Percentiles rank a stretch among this genome's conserved stretches.
Conservation (phyloP, 1,140 invertebrate species). For the Scaptomyza montana region DNA sequence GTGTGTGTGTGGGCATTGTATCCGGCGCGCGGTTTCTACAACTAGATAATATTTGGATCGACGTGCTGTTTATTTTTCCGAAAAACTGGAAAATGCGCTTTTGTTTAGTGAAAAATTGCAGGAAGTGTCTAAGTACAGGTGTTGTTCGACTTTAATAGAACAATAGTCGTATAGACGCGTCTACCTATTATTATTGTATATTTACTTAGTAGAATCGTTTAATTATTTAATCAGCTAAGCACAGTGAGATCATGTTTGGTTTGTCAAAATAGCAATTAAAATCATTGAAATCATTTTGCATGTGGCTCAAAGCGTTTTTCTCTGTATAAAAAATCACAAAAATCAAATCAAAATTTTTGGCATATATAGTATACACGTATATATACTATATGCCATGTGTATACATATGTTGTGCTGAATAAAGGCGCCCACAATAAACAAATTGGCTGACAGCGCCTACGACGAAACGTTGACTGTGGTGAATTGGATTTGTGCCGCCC, state of each 20-base stretch:
- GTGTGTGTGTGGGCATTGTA: slow-evolving; percentile 13
- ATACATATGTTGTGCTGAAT: slow-evolving; percentile 34
- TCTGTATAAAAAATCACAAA: slow-evolving; percentile 24
- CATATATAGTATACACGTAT: slow-evolving; percentile 17
- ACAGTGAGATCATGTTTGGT: slow-evolving; percentile 70
- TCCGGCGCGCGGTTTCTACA: slow-evolving; percentile 31
- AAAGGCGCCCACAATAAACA: slow-evolving; percentile 76
- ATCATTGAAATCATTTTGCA: slow-evolving; percentile 72
- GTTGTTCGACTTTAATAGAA: slow-evolving; percentile 52
- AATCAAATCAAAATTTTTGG: slow-evolving; percentile 38
- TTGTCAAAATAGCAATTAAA: slow-evolving; percentile 73
- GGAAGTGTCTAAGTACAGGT: slow-evolving; percentile 63
- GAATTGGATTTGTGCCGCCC: slow-evolving; percentile 65
- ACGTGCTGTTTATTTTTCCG: slow-evolving; percentile 60
- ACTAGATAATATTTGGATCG: slow-evolving; percentile 25
- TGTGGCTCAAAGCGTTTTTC: slow-evolving; percentile 37
- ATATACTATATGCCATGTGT: slow-evolving; percentile 12
- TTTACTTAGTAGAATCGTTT: not conserved
- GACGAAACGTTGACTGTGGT: slow-evolving; percentile 57
- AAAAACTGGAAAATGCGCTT: slow-evolving; percentile 25
- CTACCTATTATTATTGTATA: slow-evolving; percentile 19
- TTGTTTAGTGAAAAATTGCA: slow-evolving; percentile 76
- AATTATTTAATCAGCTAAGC: slow-evolving; percentile 33
- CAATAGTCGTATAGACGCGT: slow-evolving; percentile 28
- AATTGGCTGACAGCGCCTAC: slow-evolving; percentile 66